Evolutionary conservation across 1,140 invertebrate genomes (phyloP).

Genomic region (Rhizoglyphus robini): DNA sequence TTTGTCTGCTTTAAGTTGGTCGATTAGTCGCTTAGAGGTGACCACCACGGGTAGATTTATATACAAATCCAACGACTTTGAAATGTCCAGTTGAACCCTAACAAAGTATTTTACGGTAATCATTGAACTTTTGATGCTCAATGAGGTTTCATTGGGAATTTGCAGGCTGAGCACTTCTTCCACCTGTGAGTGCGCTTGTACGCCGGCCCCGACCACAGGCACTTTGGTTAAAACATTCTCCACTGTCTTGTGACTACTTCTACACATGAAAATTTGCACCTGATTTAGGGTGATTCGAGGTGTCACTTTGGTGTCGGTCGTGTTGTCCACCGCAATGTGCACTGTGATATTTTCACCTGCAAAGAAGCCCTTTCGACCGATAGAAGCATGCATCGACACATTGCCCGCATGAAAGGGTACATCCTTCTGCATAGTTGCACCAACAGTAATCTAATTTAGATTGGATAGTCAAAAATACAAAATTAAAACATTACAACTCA

Average conservation of each 20-base stretch:
- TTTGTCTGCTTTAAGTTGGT: too few species aligned
- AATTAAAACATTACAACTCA: not conserved
- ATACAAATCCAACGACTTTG: slow-evolving; percentile 6
- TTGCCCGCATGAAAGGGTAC: not conserved
- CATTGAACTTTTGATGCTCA: slow-evolving; percentile 7
- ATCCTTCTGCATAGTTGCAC: not conserved
- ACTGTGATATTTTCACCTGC: slow-evolving; percentile 7
- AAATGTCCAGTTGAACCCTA: slow-evolving; percentile 2
- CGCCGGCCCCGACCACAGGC: not conserved
- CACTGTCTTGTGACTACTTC: slow-evolving; percentile 4
- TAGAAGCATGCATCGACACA: slow-evolving; percentile 1
- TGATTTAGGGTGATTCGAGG: slow-evolving; percentile 2
- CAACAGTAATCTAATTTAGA: not conserved
- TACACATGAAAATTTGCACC: slow-evolving; percentile 9
- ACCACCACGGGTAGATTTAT: slow-evolving; percentile 9
- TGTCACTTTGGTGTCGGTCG: not conserved
- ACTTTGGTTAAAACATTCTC: not conserved
- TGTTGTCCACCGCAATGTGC: slow-evolving; percentile 4
- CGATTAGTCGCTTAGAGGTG: not conserved
- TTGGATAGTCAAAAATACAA: not conserved
- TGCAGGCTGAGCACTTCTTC: not conserved
- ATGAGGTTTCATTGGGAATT: not conserved
- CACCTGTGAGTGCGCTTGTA: not conserved
- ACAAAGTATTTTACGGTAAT: slow-evolving; percentile 17
- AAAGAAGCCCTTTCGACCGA: not conserved